phyloP scores from a whole-genome alignment of 1,140 invertebrate species.

The Neodiprion fabricii region DNA sequence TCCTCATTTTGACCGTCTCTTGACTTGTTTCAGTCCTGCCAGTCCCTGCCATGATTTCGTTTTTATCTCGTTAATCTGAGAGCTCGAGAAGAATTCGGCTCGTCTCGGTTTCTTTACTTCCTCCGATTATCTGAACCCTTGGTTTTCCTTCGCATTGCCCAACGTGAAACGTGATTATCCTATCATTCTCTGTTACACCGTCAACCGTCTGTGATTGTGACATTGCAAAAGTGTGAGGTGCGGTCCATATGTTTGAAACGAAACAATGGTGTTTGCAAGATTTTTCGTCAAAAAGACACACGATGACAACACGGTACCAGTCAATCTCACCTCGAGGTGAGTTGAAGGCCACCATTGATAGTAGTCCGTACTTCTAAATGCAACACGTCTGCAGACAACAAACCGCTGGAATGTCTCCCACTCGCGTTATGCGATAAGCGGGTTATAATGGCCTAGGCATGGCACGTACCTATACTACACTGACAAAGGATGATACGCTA shows the following conservation, averaged over 20 bases:
- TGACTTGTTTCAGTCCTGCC: too few relatives aligned
- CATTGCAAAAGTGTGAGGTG: background rate
- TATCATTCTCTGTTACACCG: too few relatives aligned
- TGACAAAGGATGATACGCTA: background rate
- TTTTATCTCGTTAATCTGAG: too few relatives aligned
- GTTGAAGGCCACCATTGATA: background rate
- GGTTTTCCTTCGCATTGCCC: too few relatives aligned
- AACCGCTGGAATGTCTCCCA: background rate
- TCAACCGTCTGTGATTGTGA: background rate
- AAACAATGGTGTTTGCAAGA: slow-evolving; percentile 41
- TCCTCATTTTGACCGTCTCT: too few relatives aligned
- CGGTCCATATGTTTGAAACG: slow-evolving; percentile 36
- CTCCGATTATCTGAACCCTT: too few relatives aligned
- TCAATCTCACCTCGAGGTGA: slow-evolving; percentile 33
- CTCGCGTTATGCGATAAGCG: background rate
- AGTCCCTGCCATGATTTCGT: too few relatives aligned
- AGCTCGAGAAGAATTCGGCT: too few relatives aligned
- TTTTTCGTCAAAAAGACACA: slow-evolving; percentile 39
- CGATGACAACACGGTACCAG: slow-evolving; percentile 21
- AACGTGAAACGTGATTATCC: too few relatives aligned
- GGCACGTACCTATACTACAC: background rate
- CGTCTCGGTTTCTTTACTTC: too few relatives aligned
- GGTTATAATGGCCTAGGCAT: background rate
- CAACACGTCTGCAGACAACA: background rate
- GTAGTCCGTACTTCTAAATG: background rate